Evolutionary conservation across 2,797 vertebrate genomes (phyloP).

Genomic region (Cuniculus paca): DNA sequence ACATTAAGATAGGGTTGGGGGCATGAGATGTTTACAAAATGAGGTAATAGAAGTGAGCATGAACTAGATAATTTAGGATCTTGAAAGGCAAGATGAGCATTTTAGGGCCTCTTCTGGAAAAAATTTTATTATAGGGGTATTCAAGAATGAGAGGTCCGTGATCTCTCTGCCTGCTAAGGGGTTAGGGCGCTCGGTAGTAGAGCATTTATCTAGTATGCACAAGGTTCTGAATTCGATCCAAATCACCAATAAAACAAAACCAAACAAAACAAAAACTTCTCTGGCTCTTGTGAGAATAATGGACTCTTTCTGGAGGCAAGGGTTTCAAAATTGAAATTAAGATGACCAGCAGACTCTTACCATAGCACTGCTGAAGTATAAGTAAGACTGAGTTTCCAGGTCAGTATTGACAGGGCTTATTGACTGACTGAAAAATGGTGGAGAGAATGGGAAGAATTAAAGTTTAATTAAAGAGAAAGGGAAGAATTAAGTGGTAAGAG

Average conservation of each 20-base stretch:
- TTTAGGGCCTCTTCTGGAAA: not conserved
- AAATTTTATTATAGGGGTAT: not conserved
- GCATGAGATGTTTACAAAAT: not conserved
- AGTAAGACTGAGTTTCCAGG: not conserved
- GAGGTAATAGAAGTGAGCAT: not conserved
- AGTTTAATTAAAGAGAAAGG: too few species aligned
- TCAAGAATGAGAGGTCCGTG: not conserved
- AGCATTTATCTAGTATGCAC: not conserved
- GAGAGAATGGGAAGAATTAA: not conserved
- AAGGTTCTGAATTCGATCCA: not conserved
- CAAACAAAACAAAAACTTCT: too few species aligned
- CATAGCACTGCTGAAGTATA: not conserved
- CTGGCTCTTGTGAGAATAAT: not conserved
- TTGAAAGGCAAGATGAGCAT: not conserved
- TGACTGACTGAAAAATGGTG: not conserved
- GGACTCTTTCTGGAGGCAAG: not conserved
- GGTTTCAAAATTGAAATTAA: not conserved
- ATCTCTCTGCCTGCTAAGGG: not conserved
- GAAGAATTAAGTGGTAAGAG: not conserved
- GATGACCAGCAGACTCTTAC: not conserved
- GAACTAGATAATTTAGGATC: not conserved
- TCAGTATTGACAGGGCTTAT: not conserved
- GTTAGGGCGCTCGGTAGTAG: not conserved
- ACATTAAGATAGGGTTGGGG: too few species aligned
- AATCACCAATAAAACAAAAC: too few species aligned